Evolutionary conservation across 2,888 invertebrate genomes (phyloP).

Genomic region (Baccha elongata): DNA sequence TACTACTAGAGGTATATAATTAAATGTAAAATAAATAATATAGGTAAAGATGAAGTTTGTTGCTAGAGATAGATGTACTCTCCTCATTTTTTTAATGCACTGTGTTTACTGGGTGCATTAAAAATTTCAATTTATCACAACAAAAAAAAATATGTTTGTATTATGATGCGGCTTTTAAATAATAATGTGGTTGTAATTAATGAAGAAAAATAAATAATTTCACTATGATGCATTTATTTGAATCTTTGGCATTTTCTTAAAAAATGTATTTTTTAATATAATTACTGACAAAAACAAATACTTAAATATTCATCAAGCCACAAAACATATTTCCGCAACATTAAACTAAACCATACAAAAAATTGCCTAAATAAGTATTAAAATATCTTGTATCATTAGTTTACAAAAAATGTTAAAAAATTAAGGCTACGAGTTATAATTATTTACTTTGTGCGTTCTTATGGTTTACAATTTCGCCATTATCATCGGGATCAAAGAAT

Average conservation of each 20-base stretch:
- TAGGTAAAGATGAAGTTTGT: no score
- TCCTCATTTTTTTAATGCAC: no score
- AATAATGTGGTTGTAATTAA: no score
- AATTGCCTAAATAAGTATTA: neutral
- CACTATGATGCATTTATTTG: constrained; percentile 34
- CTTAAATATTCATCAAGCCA: constrained; percentile 16
- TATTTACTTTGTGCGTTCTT: constrained; percentile 6
- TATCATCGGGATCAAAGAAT: neutral
- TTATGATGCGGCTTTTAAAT: no score
- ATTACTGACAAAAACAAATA: constrained; percentile 11
- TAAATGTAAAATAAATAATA: no score
- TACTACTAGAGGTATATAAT: no score
- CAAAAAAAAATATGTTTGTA: no score
- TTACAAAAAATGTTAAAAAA: constrained; percentile 37
- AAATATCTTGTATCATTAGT: neutral
- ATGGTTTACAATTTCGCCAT: constrained; percentile 51
- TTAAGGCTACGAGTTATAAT: constrained; percentile 40
- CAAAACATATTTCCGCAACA: constrained; percentile 14
- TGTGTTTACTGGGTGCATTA: no score
- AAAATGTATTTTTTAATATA: neutral
- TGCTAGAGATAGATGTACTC: no score
- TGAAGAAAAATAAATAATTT: no score
- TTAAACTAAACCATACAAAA: constrained; percentile 14
- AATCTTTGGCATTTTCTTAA: constrained; percentile 59
- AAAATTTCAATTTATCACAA: no score